Conservation (phyloP, 2,888 invertebrate genomes). For the Melanchra persicariae region DNA sequence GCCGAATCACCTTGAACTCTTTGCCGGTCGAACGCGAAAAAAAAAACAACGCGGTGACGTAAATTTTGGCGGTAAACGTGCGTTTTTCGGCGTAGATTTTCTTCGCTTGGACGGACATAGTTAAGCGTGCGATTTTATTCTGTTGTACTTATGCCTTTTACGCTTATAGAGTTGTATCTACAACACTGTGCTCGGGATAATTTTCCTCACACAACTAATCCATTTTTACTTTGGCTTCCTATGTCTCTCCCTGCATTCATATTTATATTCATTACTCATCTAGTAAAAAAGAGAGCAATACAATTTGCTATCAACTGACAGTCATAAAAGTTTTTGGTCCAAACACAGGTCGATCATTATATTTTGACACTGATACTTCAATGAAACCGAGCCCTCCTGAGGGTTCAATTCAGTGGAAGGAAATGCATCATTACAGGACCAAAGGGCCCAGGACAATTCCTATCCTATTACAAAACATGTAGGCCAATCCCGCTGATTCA, state of each 20-base stretch:
- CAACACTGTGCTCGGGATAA: too few relatives aligned
- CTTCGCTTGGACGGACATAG: constrained; percentile 5
- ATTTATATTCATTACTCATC: too few relatives aligned
- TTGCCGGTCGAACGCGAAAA: constrained; percentile 70
- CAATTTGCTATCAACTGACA: too few relatives aligned
- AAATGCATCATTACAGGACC: constrained; percentile 2
- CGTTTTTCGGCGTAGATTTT: constrained; percentile 39
- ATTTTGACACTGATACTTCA: background rate
- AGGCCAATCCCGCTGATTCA: too few relatives aligned
- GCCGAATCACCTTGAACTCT: constrained; percentile 77
- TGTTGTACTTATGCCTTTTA: too few relatives aligned
- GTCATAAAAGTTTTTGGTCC: too few relatives aligned
- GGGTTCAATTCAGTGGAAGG: background rate
- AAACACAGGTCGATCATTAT: background rate
- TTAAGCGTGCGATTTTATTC: too few relatives aligned
- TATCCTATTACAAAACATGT: background rate
- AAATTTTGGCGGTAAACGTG: constrained; percentile 70
- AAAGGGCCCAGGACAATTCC: background rate
- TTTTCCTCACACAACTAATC: background rate
- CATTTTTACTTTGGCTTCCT: background rate
- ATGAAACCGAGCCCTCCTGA: background rate
- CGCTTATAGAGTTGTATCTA: too few relatives aligned
- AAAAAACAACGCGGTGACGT: constrained; percentile 72
- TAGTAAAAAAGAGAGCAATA: too few relatives aligned
- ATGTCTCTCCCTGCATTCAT: too few relatives aligned